Evolutionary conservation across 1,140 invertebrate genomes (phyloP), one percentile per base, ranked within the genome.

Genomic region (Drosophila nannoptera): DNA sequence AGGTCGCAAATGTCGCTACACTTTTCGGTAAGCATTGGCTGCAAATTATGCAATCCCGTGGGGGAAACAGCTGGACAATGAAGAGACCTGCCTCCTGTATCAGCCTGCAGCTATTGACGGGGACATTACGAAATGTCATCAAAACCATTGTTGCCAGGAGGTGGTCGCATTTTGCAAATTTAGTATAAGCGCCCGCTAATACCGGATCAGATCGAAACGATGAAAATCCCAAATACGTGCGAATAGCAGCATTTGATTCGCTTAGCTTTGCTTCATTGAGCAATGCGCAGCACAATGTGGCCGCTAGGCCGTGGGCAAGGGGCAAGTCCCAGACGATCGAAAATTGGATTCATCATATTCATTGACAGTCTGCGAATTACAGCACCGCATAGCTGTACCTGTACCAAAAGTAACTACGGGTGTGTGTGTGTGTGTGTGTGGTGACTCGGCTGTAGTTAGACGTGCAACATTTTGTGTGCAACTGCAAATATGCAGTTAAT

Each of bases 141-240:
- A 76, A 64, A 49, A 43, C 14, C 12, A 55, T 31, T 73, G 65
- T 58, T 49, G 65, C 49, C 53, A 68, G 7, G 14, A 40, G 48
- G 55, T 12, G 46, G 32, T 66, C 64, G 48, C 73, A 81, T 68
- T 77, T 81, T 77, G 73, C 77, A 77, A 81, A 81, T 81, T 53
- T 74, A 67, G 80, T 77, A 76, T 80, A 80, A 56, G 29, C 29
- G 12, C 22, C 40, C 11, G 29, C 29, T 56, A 83, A 80, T 80
- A 74, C 75, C 78, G 71, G 62, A 33, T 63, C 31, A 14, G 14
- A 42, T 59, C 52, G 46, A 43, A 74, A 54, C 63, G 73, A 59
- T 61, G 60, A 55, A 80, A 80, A 84, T 84, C 81, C 80, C 59
- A 80, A 84, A 77, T 77, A 84, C 80, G 80, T 84, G 80, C 73